Base-by-base conservation (phyloP, 2,113 vertebrate species). In the Gallinago media region DNA sequence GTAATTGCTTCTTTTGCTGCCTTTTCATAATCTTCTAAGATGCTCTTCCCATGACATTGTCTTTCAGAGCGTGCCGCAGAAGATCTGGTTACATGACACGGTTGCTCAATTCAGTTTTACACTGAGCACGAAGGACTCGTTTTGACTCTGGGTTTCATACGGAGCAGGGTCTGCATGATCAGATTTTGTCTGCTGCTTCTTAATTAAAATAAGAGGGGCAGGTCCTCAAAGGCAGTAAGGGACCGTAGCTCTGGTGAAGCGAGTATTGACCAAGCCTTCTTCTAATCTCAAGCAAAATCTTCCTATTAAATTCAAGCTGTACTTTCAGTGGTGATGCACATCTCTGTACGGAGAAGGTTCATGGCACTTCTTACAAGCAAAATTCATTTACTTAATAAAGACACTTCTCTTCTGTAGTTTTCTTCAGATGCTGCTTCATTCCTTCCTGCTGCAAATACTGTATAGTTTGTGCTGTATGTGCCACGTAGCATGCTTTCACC, bases 1-100 rank as follows among this genome's bases (percentile, higher is more conserved):
- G 49, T 82, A 93, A 94, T 81, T 91, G 68, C 92, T 94, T 87
- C 71, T 80, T 86, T 56, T 55, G 52, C 66, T 78, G 50, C 52
- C 47, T 90, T 74, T 90, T 72, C 80, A 73, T 49, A 65, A 16
- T 31, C 38, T 78, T 74, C 55, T 32, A 23, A 70, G 85, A 82
- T 55, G 76, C 40, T 92, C 82, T 84, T 96, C 76, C 73, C 79
- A 42, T 22, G 79, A 78, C 82, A 74, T 42, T 63, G 79, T 71
- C 59, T 77, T 85, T 83, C 81, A 62, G 78, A 61, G 40, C 1
- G 3, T 5, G 36, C 62, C 73, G 67, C 31, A 63, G 40, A 89
- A 89, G 76, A 62, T 80, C 67, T 59, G 34, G 23, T 66, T 88
- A 66, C 32, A 67, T 6, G 38, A 74, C 42, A 49, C 0, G 8